Evolutionary conservation across 2,113 vertebrate species (phyloP).

Genomic region (Trichomycterus rosablanca): DNA sequence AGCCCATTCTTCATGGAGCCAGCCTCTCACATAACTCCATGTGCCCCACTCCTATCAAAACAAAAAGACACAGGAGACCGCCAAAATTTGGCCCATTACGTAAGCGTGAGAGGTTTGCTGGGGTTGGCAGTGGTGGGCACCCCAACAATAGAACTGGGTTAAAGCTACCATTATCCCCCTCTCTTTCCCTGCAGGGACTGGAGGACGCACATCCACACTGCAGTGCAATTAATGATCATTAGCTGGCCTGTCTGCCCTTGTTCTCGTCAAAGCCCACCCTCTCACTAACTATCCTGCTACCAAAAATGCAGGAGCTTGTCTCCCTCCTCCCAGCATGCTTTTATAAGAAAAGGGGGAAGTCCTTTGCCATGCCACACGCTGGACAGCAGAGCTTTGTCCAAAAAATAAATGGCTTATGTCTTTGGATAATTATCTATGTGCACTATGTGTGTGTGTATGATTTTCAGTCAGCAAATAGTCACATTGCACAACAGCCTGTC

Average conservation of each 20-base stretch:
- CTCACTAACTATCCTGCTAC: conserved; percentile 70
- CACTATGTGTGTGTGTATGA: conserved; percentile 12
- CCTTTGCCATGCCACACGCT: conserved; percentile 85
- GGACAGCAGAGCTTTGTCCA: conserved; percentile 75
- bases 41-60: not conserved
- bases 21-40: not conserved
- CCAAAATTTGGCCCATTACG: conserved; percentile 62
- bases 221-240: conserved; percentile 95
- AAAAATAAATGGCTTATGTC: conserved; percentile 80
- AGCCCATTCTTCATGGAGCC: not conserved
- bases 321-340: conserved; percentile 85
- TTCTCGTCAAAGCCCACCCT: conserved; percentile 80
- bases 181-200: conserved; percentile 23
- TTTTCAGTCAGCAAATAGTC: conserved; percentile 71
- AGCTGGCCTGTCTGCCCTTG: conserved; percentile 83
- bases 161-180: conserved; percentile 56
- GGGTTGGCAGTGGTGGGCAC: conserved; percentile 44
- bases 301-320: conserved; percentile 75
- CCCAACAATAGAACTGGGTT: conserved; percentile 63
- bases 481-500: conserved; percentile 73
- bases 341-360: conserved; percentile 58
- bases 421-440: conserved; percentile 81
- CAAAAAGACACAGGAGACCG: conserved; percentile 41
- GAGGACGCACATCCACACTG: conserved; percentile 56
- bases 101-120: conserved; percentile 58